Percentiles rank a stretch among this genome's conserved stretches.
These are phyloP conservation scores for Microtus ochrogaster DNA, from an alignment of 2,113 vertebrate genomes.

Conservation along the genomic window DNA sequence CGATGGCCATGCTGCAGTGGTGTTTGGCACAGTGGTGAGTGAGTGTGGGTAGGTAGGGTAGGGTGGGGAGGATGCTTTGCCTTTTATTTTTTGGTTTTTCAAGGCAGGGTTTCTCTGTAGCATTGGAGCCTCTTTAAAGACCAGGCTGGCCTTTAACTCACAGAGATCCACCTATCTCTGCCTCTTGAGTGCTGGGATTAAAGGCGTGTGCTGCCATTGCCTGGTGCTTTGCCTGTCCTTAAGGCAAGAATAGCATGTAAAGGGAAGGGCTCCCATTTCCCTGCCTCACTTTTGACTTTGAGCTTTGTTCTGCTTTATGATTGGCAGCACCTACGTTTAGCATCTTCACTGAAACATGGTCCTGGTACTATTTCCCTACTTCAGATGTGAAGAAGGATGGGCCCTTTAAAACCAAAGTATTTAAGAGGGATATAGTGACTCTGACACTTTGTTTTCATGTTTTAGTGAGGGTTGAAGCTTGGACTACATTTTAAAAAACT, in stretches of 20 bases:
- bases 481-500: neutral
- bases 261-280: neutral
- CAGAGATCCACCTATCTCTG: no score
- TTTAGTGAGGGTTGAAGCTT: neutral
- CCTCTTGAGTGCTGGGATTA: no score
- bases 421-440: no score
- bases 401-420: neutral
- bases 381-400: neutral
- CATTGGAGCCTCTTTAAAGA: no score
- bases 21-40: slow-evolving; percentile 93
- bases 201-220: no score
- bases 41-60: neutral
- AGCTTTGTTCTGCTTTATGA: neutral
- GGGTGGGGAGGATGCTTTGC: neutral
- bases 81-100: no score
- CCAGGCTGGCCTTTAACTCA: no score
- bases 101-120: no score
- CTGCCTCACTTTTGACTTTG: neutral
- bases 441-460: no score
- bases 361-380: neutral
- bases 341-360: neutral
- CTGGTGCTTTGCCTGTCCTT: no score
- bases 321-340: neutral
- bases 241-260: no score
- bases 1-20: slow-evolving; percentile 81